These are phyloP conservation scores for Miltochrista miniata DNA, from an alignment of 2,888 invertebrate species.

Conservation along the genomic window DNA sequence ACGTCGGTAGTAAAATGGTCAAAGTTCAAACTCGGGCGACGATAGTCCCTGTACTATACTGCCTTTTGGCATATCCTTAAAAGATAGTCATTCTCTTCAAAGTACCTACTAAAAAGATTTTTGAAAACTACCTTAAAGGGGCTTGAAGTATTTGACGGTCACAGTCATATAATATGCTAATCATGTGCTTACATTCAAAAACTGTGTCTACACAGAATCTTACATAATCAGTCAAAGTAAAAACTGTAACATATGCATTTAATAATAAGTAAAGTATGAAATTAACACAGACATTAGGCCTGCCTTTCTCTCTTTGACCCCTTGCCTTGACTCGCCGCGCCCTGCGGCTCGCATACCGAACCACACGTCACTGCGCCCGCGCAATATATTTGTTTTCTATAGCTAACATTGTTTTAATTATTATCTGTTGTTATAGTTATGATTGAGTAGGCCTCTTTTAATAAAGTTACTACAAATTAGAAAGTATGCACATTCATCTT, in stretches of 20 bases:
- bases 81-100: no score
- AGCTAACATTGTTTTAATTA: conserved; percentile 46
- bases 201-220: neutral
- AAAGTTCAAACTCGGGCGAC: no score
- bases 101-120: no score
- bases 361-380: conserved; percentile 62
- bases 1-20: no score
- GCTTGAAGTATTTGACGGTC: no score
- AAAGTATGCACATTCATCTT: conserved; percentile 5
- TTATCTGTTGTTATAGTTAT: conserved; percentile 35
- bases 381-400: conserved; percentile 41
- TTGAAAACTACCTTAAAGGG: no score
- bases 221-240: conserved; percentile 3
- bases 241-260: conserved; percentile 10
- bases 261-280: conserved; percentile 47
- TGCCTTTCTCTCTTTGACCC: conserved; percentile 78
- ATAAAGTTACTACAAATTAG: conserved; percentile 5
- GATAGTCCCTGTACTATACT: no score
- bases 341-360: conserved; percentile 65
- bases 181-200: neutral
- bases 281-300: conserved; percentile 67
- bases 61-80: no score
- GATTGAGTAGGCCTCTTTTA: conserved; percentile 22
- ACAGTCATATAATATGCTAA: no score
- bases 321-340: conserved; percentile 80